A percentile compares a stretch with the other conserved stretches of the same genome.
Conservation (phyloP, 2,113 vertebrate genomes). For the Cavia aperea region DNA sequence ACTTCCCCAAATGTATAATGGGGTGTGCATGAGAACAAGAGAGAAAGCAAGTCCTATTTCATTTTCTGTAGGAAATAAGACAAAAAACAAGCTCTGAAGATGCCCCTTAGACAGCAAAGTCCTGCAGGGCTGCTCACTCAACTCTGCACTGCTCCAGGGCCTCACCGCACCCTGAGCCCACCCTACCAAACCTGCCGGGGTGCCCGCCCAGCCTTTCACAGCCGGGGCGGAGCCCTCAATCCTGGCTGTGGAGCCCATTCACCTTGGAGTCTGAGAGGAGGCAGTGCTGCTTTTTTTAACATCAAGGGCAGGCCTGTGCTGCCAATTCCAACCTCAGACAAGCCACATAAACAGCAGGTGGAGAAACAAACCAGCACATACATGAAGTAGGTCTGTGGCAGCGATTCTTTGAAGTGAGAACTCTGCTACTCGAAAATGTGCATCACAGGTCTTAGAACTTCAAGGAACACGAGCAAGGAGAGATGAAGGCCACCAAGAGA, state of each 20-base stretch:
- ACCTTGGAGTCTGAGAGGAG: neutral
- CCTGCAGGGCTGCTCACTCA: neutral
- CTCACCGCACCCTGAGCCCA: accelerated
- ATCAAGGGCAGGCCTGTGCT: neutral
- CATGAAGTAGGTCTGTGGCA: neutral
- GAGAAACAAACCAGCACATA: neutral
- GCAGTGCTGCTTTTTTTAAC: neutral
- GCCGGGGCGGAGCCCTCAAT: neutral
- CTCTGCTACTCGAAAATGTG: neutral
- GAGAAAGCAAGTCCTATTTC: neutral
- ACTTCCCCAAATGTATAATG: neutral
- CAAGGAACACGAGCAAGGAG: neutral
- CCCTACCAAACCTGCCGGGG: neutral
- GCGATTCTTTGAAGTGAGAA: neutral
- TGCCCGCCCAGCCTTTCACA: neutral
- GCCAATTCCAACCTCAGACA: slow-evolving; percentile 18
- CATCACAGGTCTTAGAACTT: accelerated
- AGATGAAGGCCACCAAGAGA: neutral
- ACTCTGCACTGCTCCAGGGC: neutral
- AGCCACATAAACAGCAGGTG: slow-evolving; percentile 20
- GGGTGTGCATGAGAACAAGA: neutral
- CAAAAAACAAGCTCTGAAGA: neutral
- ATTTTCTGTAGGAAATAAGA: neutral
- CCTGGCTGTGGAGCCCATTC: neutral
- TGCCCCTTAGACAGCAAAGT: neutral